Evolutionary conservation across 2,888 invertebrate species (phyloP), one percentile per base, ranked within the genome.

Genomic region (Sarcophaga carnaria): DNA sequence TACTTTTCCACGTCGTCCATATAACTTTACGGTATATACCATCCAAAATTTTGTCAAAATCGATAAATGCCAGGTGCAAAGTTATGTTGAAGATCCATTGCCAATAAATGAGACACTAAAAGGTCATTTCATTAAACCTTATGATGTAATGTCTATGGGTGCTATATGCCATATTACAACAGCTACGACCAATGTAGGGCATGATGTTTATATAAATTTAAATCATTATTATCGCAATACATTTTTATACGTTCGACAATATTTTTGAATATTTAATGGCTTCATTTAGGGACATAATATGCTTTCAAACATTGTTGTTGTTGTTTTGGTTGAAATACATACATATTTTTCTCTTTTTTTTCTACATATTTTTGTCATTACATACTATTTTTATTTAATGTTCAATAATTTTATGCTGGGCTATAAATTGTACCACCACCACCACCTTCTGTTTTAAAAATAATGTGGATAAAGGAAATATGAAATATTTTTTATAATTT

Each of bases 161-260:
- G 37, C 2, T 37, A 37, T 37, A 37, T 37, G 10, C 8, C 37
- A 37, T 37, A 37, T 37, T 37, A 37, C 2, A 37, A 37, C 37
- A 37, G 37, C 37, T 37, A 37, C 2, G 2, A 37, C 8, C 37
- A 37, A 37, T 10, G 37, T 37, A 37, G 37, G 37, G 37, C 37
- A 37, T 37, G 10, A 37, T 2, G 37, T 37, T 37, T 37, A 10
- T 37, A 37, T 37, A 37, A 37, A 37, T 64, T 37, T 1, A 71
- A 64, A 47, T 49, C 20, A 71, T 64, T 79, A 64, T 79, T 69
- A 49, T 14, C 67, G 67, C 45, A 71, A 8, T 37, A 37, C 37
- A 37, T 37, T 37, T 37, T 37, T 37, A 37, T n/a, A 22, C 49
- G 54, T 49, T 59, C 6, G n/a, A 1, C 62, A 47, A 14, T 59